Evolutionary conservation across 2,113 vertebrate genomes (phyloP), one percentile per base, ranked within the genome.

Genomic region (Notothenia coriiceps): DNA sequence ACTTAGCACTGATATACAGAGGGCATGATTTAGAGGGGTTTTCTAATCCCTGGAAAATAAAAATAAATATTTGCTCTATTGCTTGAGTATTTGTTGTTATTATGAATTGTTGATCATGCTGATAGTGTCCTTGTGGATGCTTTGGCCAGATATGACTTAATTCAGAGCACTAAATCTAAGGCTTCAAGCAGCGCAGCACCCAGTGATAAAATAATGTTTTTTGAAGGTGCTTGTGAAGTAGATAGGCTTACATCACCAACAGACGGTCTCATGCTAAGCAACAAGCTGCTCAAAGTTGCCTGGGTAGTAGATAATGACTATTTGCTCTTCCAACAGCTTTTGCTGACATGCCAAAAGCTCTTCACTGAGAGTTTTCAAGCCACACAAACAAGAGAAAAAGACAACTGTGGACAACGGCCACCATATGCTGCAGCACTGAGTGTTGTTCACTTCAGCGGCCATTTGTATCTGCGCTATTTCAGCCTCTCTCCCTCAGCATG

Each of bases 321-420:
- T 91, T 93, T 91, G 87, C 80, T 82, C 84, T 86, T 85, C 62
- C 70, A 70, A 71, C 88, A 88, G 90, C 80, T 89, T 91, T 57
- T 85, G 88, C 91, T 90, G 91, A 92, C 82, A 84, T 55, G 72
- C 81, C 74, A 80, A 84, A 92, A 90, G 80, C 82, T 72, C 80
- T 77, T 85, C 77, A 74, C 10, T 10, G 74, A 52, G 74, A 61
- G 74, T 75, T 78, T 78, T 80, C 68, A 73, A 83, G 80, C 54
- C 17, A 84, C 56, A 71, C 63, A 83, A 70, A 44, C 33, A 22
- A 70, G 56, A 73, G 75, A 74, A 73, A 70, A 62, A 44, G 57
- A 82, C 68, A 59, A 62, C 40, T 22, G 69, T 46, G 79, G 66
- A 62, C 63, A 33, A 40, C 20, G 57, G 70, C 59, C 65, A 40